Percentiles rank a stretch among this genome's conserved stretches.
phyloP scores from a whole-genome alignment of 2,888 invertebrate genomes.

The Muscina levida region DNA sequence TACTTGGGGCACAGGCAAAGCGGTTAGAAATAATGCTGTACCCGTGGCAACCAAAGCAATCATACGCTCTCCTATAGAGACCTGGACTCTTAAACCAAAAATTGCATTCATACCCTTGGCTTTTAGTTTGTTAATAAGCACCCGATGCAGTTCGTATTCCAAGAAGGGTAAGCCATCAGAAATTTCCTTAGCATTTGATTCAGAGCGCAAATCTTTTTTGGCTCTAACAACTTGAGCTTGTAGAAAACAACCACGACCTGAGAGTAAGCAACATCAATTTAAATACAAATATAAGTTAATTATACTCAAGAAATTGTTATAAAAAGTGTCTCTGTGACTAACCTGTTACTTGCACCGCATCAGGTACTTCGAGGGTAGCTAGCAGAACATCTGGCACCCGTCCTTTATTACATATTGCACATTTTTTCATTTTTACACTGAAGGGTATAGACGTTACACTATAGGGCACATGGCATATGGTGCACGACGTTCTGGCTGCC shows the following conservation, averaged over 20 bases:
- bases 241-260: slow-evolving; percentile 84
- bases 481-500: slow-evolving; percentile 72
- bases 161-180: slow-evolving; percentile 97
- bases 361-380: slow-evolving; percentile 93
- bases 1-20: slow-evolving; percentile 88
- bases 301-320: no score
- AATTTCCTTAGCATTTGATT: slow-evolving; percentile 94
- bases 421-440: slow-evolving; percentile 86
- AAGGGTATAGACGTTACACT: slow-evolving; percentile 86
- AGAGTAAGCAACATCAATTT: background rate
- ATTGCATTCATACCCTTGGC: slow-evolving; percentile 97
- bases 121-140: slow-evolving; percentile 93
- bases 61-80: slow-evolving; percentile 92
- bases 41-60: slow-evolving; percentile 94
- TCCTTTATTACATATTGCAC: slow-evolving; percentile 87
- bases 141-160: slow-evolving; percentile 96
- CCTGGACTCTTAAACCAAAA: slow-evolving; percentile 90
- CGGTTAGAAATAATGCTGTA: slow-evolving; percentile 89
- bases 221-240: slow-evolving; percentile 89
- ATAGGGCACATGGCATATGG: slow-evolving; percentile 91
- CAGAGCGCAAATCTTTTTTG: slow-evolving; percentile 89
- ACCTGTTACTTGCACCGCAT: slow-evolving; percentile 85
- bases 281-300: no score
- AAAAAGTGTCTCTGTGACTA: background rate
- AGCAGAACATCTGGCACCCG: slow-evolving; percentile 95